A percentile compares a stretch with the other conserved stretches of the same genome.
Conservation (phyloP, 1,140 invertebrate species). For the Scaptomyza pallida region DNA sequence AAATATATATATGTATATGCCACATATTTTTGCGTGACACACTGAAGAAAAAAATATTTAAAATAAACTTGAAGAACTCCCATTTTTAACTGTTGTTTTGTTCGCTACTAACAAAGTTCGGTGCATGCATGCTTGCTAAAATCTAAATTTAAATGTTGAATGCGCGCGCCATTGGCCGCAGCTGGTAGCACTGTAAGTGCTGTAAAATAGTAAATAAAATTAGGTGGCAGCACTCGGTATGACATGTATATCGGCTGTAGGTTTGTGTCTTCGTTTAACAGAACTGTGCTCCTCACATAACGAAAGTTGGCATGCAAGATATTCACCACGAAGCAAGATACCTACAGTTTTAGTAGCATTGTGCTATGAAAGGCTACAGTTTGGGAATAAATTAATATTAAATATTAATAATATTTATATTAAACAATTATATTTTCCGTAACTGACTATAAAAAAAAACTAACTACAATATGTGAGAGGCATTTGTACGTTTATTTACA, state of each 20-base stretch:
- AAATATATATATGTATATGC: constrained; percentile 47
- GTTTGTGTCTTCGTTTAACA: constrained; percentile 20
- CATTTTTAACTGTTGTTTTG: constrained; percentile 60
- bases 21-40: constrained; percentile 73
- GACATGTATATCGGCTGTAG: background rate
- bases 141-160: constrained; percentile 1
- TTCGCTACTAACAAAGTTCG: constrained; percentile 46
- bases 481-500: background rate
- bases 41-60: constrained; percentile 45
- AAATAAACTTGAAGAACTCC: constrained; percentile 72
- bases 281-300: background rate
- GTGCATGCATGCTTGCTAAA: constrained; percentile 5
- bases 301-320: background rate
- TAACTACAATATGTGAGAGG: background rate
- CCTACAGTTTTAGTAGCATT: constrained; percentile 4
- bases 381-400: no score
- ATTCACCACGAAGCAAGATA: no score
- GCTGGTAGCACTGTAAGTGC: background rate
- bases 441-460: background rate
- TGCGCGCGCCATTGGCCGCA: background rate
- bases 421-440: no score
- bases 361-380: background rate
- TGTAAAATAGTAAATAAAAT: background rate
- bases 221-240: background rate
- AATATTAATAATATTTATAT: no score